Evolutionary conservation across 2,113 vertebrate species (phyloP).

Genomic region (Phasianus colchicus): DNA sequence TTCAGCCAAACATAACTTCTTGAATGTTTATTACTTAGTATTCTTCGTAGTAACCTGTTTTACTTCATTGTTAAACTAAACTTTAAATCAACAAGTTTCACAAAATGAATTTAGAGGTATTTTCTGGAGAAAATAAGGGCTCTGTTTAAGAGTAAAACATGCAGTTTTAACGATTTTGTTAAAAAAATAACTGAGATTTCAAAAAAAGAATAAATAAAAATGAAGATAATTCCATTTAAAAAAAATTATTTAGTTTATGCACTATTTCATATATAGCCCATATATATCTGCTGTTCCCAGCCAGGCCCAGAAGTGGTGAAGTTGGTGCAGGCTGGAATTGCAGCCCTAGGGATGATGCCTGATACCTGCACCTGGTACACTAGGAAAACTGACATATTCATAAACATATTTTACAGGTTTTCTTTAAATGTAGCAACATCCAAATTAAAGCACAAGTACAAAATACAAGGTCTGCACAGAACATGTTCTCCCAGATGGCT

Average conservation of each 20-base stretch:
- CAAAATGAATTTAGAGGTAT: neutral
- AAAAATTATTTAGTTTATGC: neutral
- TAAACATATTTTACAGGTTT: neutral
- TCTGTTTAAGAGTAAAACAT: neutral
- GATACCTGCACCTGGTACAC: rapidly evolving
- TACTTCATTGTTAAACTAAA: neutral
- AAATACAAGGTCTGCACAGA: neutral
- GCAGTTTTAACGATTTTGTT: neutral
- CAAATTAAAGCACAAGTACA: neutral
- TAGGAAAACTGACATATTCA: neutral
- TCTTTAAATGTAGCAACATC: neutral
- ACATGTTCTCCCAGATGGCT: neutral
- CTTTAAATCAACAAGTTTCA: neutral
- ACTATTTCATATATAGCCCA: neutral
- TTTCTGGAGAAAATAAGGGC: neutral
- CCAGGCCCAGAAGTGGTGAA: neutral
- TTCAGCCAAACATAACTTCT: neutral
- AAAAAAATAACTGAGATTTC: neutral
- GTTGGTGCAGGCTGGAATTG: neutral
- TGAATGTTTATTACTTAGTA: neutral
- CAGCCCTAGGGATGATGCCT: neutral
- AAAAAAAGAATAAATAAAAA: neutral
- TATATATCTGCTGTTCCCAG: neutral
- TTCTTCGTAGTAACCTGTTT: neutral
- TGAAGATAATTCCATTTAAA: neutral